Base-by-base conservation (phyloP, 2,113 vertebrate genomes). In the Saguinus imperator region DNA sequence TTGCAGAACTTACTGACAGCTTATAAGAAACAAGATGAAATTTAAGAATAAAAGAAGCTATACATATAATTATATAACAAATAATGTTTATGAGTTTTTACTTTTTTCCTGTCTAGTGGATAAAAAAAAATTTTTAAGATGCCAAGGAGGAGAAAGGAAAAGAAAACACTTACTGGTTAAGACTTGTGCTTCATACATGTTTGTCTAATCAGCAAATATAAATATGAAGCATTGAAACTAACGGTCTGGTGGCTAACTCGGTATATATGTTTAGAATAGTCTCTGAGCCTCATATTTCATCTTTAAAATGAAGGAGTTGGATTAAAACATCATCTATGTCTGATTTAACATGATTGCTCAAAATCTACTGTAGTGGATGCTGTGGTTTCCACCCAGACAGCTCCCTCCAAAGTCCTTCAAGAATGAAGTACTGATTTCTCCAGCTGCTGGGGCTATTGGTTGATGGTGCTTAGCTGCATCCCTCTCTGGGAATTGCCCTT, bases 21-120 rank as follows among this genome's bases (percentile, higher is more conserved):
- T 86, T 94, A 91, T 82, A 29, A 64, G 21, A 91, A 94, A 75
- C 5, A 89, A 68, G 25, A 91, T 83, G 32, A 93, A 96, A 94
- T 4, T 84, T 79, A 37, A 77, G 20, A 87, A 70, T 25, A 61
- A 3, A 81, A 64, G 45, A 84, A 72, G 14, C 1, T 37, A 75
- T 92, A 85, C 40, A 48, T 66, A 66, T 72, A 6, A 92, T 48
- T 45, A 25, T 32, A 29, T 35, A 79, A 40, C 64, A 84, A 73
- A 88, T 12, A 0, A 48, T 55, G 25, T 55, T 85, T 25, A 66
- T 27, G 17, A 18, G 6, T 3, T 89, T 58, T 86, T 57, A 25
- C 70, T 40, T 95, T 76, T 76, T 85, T 50, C 45, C 50, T 86
- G 9, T 45, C 50, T 72, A 75, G 8, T 87, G 43, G 1, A 73